Base-by-base conservation (phyloP, 1,140 invertebrate species). In the Archivesica marissinica region DNA sequence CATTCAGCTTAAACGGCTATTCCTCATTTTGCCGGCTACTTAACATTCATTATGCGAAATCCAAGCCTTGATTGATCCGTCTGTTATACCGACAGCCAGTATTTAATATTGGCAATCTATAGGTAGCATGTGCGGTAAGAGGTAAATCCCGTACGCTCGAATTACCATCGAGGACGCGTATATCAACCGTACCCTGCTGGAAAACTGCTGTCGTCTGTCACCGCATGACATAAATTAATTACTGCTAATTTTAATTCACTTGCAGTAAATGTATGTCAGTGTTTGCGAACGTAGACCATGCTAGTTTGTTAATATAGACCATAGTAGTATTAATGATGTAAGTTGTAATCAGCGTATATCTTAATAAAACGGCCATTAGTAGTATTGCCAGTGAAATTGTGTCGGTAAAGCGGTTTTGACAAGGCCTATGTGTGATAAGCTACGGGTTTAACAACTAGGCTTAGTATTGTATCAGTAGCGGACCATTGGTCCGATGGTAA, bases 61-160 rank as follows among this genome's bases (percentile, higher is more conserved):
- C 20, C n/a, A 64, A 64, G 30, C 59, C 17, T 59, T 28, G 13
- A 30, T 30, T 7, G 25, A 7, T 30, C 17, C 33, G 23, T 59
- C 59, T 35, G 59, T 15, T 64, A 11, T 25, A 9, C 13, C 11
- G 30, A 0, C 20, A 3, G 23, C 3, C 30, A 30, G 1, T 25
- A 17, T 6, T n/a, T 64, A 2, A 64, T 15, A 64, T 33, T 64
- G 59, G 59, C 59, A 35, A 64, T 64, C 59, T 25, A 35, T 13
- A 64, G 30, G 59, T 64, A 64, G 23, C 59, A 64, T 64, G 59
- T 64, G 59, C 30, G 59, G 30, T 64, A 64, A 35, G n/a, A 30
- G 9, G 33, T 35, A 64, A 3, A 23, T 52, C 50, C 23, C 50
- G 23, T n/a, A 17, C 59, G 59, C 30, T 64, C 59, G 38, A 64